Conservation (phyloP, 2,888 invertebrate species). For the Pyrocoelia pectoralis region DNA sequence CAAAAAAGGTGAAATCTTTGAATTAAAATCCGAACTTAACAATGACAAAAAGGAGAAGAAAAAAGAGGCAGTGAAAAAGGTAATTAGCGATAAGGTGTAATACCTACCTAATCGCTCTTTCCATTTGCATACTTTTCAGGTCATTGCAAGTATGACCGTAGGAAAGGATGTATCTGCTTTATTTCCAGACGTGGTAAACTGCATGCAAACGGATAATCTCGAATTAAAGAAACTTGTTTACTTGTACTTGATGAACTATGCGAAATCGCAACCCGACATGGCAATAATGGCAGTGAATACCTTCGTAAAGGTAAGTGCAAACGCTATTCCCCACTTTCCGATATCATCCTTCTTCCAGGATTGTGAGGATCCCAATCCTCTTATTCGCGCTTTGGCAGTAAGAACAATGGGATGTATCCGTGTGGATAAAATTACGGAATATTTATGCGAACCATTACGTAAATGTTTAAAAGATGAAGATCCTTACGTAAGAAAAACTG, state of each 20-base stretch:
- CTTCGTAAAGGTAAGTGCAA: slow-evolving; percentile 89
- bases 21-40: slow-evolving; percentile 97
- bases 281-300: slow-evolving; percentile 99
- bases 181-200: slow-evolving; percentile 99
- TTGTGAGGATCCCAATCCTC: slow-evolving; percentile 99
- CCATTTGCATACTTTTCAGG: too few species aligned
- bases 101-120: background rate
- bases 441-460: slow-evolving; percentile 95
- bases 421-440: slow-evolving; percentile 99
- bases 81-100: slow-evolving; percentile 53
- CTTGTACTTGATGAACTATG: slow-evolving; percentile 99
- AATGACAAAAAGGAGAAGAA: slow-evolving; percentile 99
- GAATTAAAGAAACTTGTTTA: slow-evolving; percentile 99
- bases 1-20: slow-evolving; percentile 99
- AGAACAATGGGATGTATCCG: slow-evolving; percentile 99
- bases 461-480: slow-evolving; percentile 96
- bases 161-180: slow-evolving; percentile 99
- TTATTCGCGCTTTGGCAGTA: slow-evolving; percentile 97
- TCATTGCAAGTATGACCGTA: slow-evolving; percentile 99
- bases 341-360: slow-evolving; percentile 69
- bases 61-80: slow-evolving; percentile 99
- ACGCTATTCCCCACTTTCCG: background rate
- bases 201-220: slow-evolving; percentile 99
- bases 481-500: slow-evolving; percentile 97
- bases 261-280: slow-evolving; percentile 99